Evolutionary conservation across 2,888 invertebrate species (phyloP), one percentile per base, ranked within the genome.

Genomic region (Cerastis leucographa): DNA sequence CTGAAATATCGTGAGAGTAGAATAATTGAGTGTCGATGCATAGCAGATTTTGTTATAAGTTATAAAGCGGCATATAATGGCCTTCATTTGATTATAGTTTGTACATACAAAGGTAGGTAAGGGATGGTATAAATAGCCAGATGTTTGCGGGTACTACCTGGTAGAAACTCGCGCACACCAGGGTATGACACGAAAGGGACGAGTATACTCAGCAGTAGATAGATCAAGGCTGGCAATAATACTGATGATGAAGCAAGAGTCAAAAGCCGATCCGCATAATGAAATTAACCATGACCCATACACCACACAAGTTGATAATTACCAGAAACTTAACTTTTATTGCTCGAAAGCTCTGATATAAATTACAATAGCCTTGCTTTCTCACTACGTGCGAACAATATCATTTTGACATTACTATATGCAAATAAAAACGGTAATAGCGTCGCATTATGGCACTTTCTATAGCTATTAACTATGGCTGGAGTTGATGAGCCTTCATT

Each of bases 361-460:
- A 76, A 71, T 78, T 64, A 79, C 76, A 83, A 81, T 74, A 40
- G 75, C 49, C 22, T 62, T 61, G 71, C 74, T 78, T 78, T 82
- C 78, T 78, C 71, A 54, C 51, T 77, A 73, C 71, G 80, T 81
- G 84, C 80, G 87, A 87, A 88, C 83, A 87, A 89, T 87, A 87
- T 86, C 86, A 89, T 89, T 89, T 87, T 86, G 85, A 86, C 84
- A 88, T 89, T 88, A 88, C 84, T 88, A 90, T 91, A 93, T 91
- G 90, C 90, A 90, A 91, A 91, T 91, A 90, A 87, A 90, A 89
- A 89, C 87, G 44, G 82, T 87, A 90, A 88, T 87, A 88, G 87
- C 85, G 82, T 80, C 76, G 83, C 87, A 88, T 90, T 89, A 90
- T 80, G 83, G 74, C 82, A 74, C 92, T 93, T 92, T 92, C 93